These are phyloP conservation scores for Nyctereutes procyonoides DNA, from an alignment of 2,113 vertebrate genomes.

Conservation along the genomic window DNA sequence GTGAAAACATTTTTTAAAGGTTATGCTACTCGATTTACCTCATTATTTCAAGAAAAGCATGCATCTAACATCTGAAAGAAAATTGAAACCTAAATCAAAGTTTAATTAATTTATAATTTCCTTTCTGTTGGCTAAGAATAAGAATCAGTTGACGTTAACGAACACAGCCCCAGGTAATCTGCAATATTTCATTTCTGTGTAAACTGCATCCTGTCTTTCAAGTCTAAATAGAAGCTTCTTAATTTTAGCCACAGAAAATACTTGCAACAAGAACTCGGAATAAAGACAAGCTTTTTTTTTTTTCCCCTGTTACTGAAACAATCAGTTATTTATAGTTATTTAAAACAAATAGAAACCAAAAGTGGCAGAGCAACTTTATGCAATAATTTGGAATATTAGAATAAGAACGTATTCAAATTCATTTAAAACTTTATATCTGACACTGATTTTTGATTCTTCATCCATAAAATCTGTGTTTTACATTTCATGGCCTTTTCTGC, in stretches of 20 bases:
- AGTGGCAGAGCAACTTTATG: background rate
- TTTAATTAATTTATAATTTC: conserved; percentile 64
- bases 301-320: background rate
- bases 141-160: conserved; percentile 46
- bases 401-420: background rate
- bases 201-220: conserved; percentile 50
- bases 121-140: conserved; percentile 32
- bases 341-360: conserved; percentile 42
- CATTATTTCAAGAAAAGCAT: conserved; percentile 40
- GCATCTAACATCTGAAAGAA: conserved; percentile 4
- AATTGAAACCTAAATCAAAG: conserved; percentile 37
- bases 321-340: background rate
- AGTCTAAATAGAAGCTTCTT: conserved; percentile 43
- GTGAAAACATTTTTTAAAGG: background rate
- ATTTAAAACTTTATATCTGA: conserved; percentile 8
- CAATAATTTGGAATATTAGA: background rate
- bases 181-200: conserved; percentile 34
- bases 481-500: background rate
- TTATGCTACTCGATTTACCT: conserved; percentile 41
- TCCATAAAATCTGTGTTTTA: background rate
- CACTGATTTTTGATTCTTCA: background rate
- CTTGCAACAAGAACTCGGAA: background rate
- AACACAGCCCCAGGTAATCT: conserved; percentile 53
- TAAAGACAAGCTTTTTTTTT: background rate
- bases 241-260: conserved; percentile 16